Percentiles rank a stretch among this genome's conserved stretches.
phyloP scores from a whole-genome alignment of 2,113 vertebrate genomes.

The Epinephelus fuscoguttatus region DNA sequence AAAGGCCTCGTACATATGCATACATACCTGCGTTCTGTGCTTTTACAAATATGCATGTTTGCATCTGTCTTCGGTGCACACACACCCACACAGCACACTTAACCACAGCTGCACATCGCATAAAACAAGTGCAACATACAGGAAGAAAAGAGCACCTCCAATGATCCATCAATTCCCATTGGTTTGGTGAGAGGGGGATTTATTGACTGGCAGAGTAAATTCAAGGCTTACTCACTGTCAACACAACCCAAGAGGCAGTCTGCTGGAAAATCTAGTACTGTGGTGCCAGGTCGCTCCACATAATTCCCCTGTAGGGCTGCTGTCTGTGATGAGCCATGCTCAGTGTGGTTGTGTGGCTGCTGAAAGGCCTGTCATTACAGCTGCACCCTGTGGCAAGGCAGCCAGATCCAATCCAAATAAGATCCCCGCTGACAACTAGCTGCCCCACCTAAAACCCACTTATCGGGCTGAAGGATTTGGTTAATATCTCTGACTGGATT shows the following conservation, averaged over 20 bases:
- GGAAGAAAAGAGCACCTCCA: conserved; percentile 65
- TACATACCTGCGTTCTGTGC: background rate
- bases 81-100: conserved; percentile 7
- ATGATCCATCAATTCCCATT: conserved; percentile 77
- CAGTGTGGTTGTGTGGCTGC: conserved; percentile 74
- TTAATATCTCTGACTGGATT: conserved; percentile 41
- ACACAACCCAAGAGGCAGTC: conserved; percentile 75
- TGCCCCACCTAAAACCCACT: conserved; percentile 57
- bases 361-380: conserved; percentile 80
- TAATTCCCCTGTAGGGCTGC: conserved; percentile 78
- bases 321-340: conserved; percentile 76
- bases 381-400: conserved; percentile 74
- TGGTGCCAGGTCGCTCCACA: conserved; percentile 77
- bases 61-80: background rate
- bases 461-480: conserved; percentile 53
- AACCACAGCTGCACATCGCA: conserved; percentile 31
- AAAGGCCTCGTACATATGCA: background rate
- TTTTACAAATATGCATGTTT: conserved; percentile 18
- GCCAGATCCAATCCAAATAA: conserved; percentile 65
- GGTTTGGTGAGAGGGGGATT: conserved; percentile 69
- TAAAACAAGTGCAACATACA: conserved; percentile 63
- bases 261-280: conserved; percentile 76
- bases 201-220: conserved; percentile 81
- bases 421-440: conserved; percentile 59
- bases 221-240: conserved; percentile 81